Evolutionary conservation across 2,113 vertebrate species (phyloP).

Genomic region (Phodopus roborovskii): DNA sequence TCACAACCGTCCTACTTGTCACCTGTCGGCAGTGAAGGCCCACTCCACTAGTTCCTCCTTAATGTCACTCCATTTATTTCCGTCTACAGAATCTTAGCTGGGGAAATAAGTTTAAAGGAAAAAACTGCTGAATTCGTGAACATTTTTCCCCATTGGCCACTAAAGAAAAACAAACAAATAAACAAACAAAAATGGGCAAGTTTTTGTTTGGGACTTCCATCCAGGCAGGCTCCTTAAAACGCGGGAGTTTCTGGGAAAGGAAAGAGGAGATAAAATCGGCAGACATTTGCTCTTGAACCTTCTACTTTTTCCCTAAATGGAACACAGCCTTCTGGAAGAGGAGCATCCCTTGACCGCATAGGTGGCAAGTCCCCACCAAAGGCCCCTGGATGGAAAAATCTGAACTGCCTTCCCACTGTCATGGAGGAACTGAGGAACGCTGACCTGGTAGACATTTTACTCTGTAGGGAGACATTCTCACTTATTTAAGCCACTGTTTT

Average conservation of each 20-base stretch:
- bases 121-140: neutral
- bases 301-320: neutral
- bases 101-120: neutral
- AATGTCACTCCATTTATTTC: neutral
- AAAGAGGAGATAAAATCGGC: neutral
- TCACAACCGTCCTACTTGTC: neutral
- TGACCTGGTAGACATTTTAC: neutral
- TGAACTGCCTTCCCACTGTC: neutral
- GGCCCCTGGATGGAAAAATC: neutral
- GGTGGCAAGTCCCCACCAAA: neutral
- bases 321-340: neutral
- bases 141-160: neutral
- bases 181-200: no score
- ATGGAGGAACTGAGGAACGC: neutral
- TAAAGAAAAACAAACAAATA: neutral
- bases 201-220: neutral
- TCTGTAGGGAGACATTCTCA: neutral
- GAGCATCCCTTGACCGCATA: neutral
- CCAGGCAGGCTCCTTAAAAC: neutral
- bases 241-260: accelerated
- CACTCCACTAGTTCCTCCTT: neutral
- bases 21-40: neutral
- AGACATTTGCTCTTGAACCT: neutral
- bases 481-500: neutral
- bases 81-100: neutral